Evolutionary conservation across 2,113 vertebrate species (phyloP).

Genomic region (Poecile atricapillus): DNA sequence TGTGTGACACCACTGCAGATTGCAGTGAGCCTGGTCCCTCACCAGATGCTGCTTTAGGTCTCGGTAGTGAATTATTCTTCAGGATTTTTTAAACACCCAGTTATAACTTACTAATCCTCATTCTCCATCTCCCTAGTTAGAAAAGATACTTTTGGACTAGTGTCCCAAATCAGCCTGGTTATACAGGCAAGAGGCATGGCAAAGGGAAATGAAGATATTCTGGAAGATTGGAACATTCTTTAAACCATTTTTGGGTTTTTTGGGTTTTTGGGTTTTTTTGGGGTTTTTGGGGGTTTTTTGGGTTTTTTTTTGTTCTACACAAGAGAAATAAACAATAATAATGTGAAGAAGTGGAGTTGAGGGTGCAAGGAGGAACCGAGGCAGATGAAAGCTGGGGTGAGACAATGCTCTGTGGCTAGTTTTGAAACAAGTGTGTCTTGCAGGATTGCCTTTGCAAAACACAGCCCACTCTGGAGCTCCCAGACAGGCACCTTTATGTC

Average conservation of each 20-base stretch:
- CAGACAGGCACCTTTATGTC: background rate
- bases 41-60: background rate
- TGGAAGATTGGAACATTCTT: too few relatives aligned
- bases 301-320: too few relatives aligned
- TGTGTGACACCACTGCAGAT: background rate
- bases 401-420: background rate
- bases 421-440: background rate
- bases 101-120: background rate
- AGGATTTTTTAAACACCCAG: background rate
- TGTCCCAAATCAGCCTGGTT: background rate
- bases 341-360: background rate
- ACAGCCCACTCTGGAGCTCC: background rate
- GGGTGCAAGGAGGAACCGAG: rapidly evolving
- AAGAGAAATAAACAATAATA: background rate
- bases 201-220: background rate
- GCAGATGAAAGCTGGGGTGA: background rate
- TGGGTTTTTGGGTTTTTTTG: too few relatives aligned
- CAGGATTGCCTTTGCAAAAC: background rate
- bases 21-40: background rate
- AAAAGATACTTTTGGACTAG: background rate
- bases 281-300: too few relatives aligned
- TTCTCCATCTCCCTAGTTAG: background rate
- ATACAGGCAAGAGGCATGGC: background rate
- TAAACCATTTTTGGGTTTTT: too few relatives aligned
- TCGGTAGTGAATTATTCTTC: background rate